These are phyloP conservation scores for Drosophila neonasuta DNA, from an alignment of 2,888 invertebrate species.

Conservation along the genomic window DNA sequence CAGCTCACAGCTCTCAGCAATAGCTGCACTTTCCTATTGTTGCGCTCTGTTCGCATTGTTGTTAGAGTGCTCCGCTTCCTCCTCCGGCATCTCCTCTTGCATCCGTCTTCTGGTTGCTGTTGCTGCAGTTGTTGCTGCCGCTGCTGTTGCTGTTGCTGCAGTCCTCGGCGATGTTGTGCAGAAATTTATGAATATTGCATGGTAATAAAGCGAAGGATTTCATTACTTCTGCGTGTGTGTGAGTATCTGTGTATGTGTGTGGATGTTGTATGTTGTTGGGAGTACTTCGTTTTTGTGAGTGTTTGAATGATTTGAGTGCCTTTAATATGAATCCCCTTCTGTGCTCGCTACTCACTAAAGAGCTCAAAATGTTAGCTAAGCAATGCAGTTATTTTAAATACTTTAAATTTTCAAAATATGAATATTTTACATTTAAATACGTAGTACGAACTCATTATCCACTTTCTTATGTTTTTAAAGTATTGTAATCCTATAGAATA, in stretches of 20 bases:
- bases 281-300: slow-evolving; percentile 30
- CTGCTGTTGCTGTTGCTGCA: slow-evolving; percentile 42
- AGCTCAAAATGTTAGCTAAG: not conserved
- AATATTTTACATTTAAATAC: no score
- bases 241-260: slow-evolving; percentile 9
- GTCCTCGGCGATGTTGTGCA: slow-evolving; percentile 61
- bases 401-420: not conserved
- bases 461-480: no score
- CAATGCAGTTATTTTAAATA: not conserved
- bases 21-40: slow-evolving; percentile 51
- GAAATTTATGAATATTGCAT: slow-evolving; percentile 78
- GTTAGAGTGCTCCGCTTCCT: slow-evolving; percentile 28
- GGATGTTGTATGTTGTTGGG: slow-evolving; percentile 3
- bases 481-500: no score
- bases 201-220: slow-evolving; percentile 72
- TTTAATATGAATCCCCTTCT: slow-evolving; percentile 33
- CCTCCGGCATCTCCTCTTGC: not conserved
- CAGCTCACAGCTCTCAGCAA: not conserved
- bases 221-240: slow-evolving; percentile 63
- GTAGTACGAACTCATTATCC: no score
- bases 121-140: slow-evolving; percentile 24
- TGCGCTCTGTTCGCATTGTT: slow-evolving; percentile 54
- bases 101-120: slow-evolving; percentile 5
- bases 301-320: slow-evolving; percentile 43
- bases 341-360: not conserved